These are phyloP conservation scores for Caenorhabditis sinica DNA, from an alignment of 2,888 invertebrate species.

Conservation along the genomic window DNA sequence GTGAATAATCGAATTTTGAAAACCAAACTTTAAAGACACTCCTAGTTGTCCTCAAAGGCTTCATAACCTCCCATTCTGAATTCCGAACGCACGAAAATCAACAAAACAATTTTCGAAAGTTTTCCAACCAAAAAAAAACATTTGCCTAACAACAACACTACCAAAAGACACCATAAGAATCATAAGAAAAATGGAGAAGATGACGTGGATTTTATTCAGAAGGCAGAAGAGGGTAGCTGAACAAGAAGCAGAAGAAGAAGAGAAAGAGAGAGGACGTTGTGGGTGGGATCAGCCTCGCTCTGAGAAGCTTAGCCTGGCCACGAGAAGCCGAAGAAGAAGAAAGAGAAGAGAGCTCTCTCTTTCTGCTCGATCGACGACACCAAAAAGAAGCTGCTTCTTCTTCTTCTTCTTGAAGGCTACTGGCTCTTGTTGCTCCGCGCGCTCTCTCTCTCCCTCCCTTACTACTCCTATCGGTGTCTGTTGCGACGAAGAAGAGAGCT, in stretches of 20 bases:
- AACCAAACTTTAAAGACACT: no score
- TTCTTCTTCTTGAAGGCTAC: slow-evolving; percentile 30
- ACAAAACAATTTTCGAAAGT: no score
- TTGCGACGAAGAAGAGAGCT: slow-evolving; percentile 19
- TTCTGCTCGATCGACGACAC: slow-evolving; percentile 62
- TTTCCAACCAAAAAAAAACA: no score
- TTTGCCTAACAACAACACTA: no score
- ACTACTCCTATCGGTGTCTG: slow-evolving; percentile 56
- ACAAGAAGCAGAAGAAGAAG: slow-evolving; percentile 4
- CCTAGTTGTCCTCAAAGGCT: no score
- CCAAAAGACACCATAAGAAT: neutral
- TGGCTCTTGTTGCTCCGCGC: slow-evolving; percentile 4
- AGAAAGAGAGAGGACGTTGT: slow-evolving; percentile 38
- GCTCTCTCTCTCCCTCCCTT: neutral
- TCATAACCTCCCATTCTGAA: no score
- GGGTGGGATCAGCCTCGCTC: slow-evolving; percentile 56
- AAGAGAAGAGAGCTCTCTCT: slow-evolving; percentile 20
- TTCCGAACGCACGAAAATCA: no score
- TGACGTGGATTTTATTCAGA: slow-evolving; percentile 51
- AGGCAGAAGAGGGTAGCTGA: neutral
- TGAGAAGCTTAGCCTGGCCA: slow-evolving; percentile 40
- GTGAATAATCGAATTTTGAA: no score
- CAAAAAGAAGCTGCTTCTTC: slow-evolving; percentile 63
- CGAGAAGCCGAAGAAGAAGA: slow-evolving; percentile 1
- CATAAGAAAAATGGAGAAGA: slow-evolving; percentile 11